Conservation (phyloP, 2,797 vertebrate species). For the Eleutherodactylus coqui region DNA sequence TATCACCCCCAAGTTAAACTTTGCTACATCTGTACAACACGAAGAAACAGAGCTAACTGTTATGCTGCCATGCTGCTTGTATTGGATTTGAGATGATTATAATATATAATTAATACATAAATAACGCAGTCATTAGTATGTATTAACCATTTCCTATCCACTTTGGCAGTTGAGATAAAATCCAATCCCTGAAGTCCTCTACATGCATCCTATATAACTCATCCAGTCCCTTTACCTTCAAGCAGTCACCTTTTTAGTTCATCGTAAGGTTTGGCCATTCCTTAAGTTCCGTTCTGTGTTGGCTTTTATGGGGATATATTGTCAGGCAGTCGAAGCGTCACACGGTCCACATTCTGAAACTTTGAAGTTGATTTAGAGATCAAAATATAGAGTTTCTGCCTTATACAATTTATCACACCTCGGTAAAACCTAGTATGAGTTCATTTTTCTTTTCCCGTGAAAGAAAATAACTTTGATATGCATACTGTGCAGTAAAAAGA, state of each 20-base stretch:
- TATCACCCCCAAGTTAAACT: no score
- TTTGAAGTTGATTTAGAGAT: constrained; percentile 30
- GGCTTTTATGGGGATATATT: constrained; percentile 5
- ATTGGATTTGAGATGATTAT: no score
- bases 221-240: neutral
- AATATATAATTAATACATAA: neutral
- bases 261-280: neutral
- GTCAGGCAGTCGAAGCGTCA: neutral
- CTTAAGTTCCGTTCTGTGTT: neutral
- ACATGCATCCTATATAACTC: neutral
- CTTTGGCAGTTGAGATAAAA: neutral
- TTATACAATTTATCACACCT: constrained; percentile 23
- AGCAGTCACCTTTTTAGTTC: neutral
- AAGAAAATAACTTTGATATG: constrained; percentile 18
- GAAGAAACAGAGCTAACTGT: no score
- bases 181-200: neutral
- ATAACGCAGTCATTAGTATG: neutral
- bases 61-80: neutral
- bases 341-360: neutral
- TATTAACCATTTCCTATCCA: neutral
- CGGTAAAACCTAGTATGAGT: constrained; percentile 9
- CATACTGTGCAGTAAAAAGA: constrained; percentile 12
- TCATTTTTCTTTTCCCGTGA: constrained; percentile 16
- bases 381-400: constrained; percentile 19
- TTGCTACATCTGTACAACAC: no score